phyloP scores from a whole-genome alignment of 2,797 vertebrate species.

The Aldrovandia affinis region DNA sequence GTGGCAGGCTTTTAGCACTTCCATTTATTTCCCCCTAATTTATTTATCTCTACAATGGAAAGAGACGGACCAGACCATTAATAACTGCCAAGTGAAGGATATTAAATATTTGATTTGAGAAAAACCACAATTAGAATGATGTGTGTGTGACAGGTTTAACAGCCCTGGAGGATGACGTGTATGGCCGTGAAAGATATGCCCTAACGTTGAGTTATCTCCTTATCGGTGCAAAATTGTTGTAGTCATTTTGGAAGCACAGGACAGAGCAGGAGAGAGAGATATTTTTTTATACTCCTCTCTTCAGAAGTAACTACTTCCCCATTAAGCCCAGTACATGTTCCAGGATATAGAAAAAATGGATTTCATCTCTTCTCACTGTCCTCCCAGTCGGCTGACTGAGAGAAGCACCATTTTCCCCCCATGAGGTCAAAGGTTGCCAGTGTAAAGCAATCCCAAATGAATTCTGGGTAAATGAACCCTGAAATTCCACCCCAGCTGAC shows the following conservation, averaged over 20 bases:
- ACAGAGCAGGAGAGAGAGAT: background rate
- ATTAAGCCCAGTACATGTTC: background rate
- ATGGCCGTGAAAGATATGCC: background rate
- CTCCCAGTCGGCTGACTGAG: background rate
- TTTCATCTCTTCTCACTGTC: background rate
- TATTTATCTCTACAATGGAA: conserved; percentile 4
- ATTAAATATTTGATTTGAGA: conserved; percentile 5
- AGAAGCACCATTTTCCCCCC: background rate
- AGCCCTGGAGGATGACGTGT: background rate
- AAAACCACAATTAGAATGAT: background rate
- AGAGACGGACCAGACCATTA: background rate
- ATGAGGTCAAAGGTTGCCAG: background rate
- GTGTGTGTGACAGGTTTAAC: conserved; percentile 12
- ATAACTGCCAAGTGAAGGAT: background rate
- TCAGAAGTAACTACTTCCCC: background rate
- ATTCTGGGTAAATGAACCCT: background rate
- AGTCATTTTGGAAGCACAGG: background rate
- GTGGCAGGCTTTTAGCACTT: background rate
- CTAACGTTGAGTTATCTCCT: background rate
- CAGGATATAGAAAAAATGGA: background rate
- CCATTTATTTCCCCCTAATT: background rate
- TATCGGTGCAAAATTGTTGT: background rate
- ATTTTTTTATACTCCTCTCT: background rate
- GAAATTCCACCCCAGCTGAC: background rate
- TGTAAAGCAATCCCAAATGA: background rate